Evolutionary conservation across 2,797 vertebrate species (phyloP), one percentile per base, ranked within the genome.

Genomic region (Benthosema pterotum): DNA sequence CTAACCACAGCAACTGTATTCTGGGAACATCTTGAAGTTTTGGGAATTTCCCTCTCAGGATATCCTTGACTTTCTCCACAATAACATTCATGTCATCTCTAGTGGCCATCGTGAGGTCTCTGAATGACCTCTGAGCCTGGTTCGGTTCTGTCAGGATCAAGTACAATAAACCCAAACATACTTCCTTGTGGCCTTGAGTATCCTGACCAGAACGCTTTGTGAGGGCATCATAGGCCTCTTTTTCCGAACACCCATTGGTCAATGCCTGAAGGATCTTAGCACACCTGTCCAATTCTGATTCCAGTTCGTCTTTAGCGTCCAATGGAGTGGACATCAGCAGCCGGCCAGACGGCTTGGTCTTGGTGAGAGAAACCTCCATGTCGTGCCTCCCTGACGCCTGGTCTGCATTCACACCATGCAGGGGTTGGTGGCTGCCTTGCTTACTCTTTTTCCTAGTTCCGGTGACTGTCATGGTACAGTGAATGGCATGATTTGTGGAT

Each of bases 21-120:
- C 89, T 63, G 5, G 88, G 95, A 3, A 92, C 83, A 0, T 98
- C 97, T 78, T 98, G 97, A 55, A 98, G 89, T 69, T 97, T 98
- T 71, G 96, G 83, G 89, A 97, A 99, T 75, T 98, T 99, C 76
- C 98, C 97, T 97, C 98, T 99, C 3, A 98, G 92, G 51, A 98
- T 91, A 85, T 98, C 97, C 86, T 98, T 99, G 77, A 98, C 96
- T 84, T 99, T 99, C 69, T 93, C 94, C 72, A 99, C 88, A 0
- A 98, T 83, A 0, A 95, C 90, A 50, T 92, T 96, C 96, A 98
- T 96, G 7, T 97, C 96, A 0, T 99, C 97, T 12, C 97, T 90
- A 88, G 93, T 98, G 51, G 98, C 90, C 74, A 99, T 88, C 0
- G 95, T 94, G 88, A 98, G 78, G 80, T 98, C 96, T 67, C 97